phyloP scores from a whole-genome alignment of 2,888 invertebrate species.

The Lasius platythorax region DNA sequence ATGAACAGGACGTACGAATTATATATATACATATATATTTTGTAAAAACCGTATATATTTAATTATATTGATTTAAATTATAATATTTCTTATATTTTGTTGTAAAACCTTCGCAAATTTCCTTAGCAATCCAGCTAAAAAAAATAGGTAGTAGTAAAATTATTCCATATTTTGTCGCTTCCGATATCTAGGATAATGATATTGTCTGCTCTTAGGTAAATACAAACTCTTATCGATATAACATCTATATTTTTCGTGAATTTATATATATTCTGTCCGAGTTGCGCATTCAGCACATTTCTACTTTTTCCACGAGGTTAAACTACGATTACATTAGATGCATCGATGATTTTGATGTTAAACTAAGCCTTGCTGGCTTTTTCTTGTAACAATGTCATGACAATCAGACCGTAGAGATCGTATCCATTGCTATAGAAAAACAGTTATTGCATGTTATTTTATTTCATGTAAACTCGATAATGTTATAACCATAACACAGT shows the following conservation, averaged over 20 bases:
- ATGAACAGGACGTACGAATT: neutral
- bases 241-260: neutral
- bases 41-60: neutral
- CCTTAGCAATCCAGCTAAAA: neutral
- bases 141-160: neutral
- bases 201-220: neutral
- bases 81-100: conserved; percentile 21
- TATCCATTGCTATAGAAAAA: conserved; percentile 17
- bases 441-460: conserved; percentile 21
- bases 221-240: conserved; percentile 6
- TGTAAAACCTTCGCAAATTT: neutral
- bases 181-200: neutral
- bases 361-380: neutral
- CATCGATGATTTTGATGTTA: conserved; percentile 15
- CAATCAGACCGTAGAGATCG: conserved; percentile 50
- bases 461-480: conserved; percentile 7
- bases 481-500: neutral
- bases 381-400: conserved; percentile 22
- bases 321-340: conserved; percentile 27
- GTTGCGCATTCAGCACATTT: neutral
- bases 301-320: conserved; percentile 11
- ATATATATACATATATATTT: conserved; percentile 11
- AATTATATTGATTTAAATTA: conserved; percentile 39
- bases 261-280: neutral
- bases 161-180: neutral